Percentiles rank a stretch among this genome's conserved stretches.
phyloP scores from a whole-genome alignment of 1,140 invertebrate genomes.

The Pseudomyrmex sp. region DNA sequence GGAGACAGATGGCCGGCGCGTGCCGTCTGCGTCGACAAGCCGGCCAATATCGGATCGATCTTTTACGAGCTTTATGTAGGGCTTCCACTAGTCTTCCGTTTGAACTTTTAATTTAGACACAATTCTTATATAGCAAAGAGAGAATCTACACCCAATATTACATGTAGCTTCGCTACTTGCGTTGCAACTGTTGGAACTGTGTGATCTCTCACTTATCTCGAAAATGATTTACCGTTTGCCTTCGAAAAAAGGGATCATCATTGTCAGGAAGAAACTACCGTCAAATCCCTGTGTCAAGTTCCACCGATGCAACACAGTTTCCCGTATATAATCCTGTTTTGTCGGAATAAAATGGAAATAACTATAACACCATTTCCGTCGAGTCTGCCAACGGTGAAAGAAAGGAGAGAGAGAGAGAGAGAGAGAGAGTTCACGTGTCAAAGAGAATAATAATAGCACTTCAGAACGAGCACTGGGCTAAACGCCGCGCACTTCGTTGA shows the following conservation, averaged over 20 bases:
- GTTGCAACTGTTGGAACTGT: too few relatives aligned
- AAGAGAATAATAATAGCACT: conserved; percentile 69
- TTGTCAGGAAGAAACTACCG: background rate
- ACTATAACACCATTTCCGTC: conserved; percentile 11
- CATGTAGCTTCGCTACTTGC: too few relatives aligned
- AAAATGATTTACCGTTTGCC: too few relatives aligned
- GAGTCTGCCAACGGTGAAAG: background rate
- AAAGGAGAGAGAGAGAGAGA: background rate
- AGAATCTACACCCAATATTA: too few relatives aligned
- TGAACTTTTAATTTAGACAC: background rate
- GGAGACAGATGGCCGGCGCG: conserved; percentile 75
- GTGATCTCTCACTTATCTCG: too few relatives aligned
- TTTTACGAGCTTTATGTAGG: conserved; percentile 1
- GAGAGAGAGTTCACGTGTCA: conserved; percentile 38
- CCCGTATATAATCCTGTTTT: too few relatives aligned
- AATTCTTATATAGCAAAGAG: too few relatives aligned
- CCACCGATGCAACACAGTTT: background rate
- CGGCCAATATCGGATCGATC: conserved; percentile 66
- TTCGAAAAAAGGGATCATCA: background rate
- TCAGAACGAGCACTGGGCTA: conserved; percentile 54
- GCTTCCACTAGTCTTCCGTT: background rate
- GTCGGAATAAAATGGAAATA: conserved; percentile 13
- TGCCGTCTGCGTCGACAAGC: conserved; percentile 75
- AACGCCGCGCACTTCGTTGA: conserved; percentile 67
- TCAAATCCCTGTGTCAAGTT: background rate